These are phyloP conservation scores for Apotomis betuletana DNA, from an alignment of 2,888 invertebrate genomes.

Conservation along the genomic window DNA sequence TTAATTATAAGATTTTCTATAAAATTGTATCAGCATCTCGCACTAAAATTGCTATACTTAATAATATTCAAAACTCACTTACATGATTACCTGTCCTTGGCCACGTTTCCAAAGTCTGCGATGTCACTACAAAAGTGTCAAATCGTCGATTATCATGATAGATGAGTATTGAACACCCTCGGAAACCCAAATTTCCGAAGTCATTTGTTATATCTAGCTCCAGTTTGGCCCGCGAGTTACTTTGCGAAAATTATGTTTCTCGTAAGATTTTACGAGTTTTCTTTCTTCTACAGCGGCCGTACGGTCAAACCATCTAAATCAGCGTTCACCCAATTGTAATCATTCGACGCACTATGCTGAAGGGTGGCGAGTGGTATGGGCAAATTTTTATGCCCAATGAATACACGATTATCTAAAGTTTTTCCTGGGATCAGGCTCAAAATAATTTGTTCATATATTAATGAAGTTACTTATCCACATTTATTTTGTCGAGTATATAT, in stretches of 20 bases:
- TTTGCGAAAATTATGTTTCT: slow-evolving; percentile 17
- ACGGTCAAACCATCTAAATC: neutral
- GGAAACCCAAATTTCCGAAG: slow-evolving; percentile 38
- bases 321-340: neutral
- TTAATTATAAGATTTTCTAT: too few species aligned
- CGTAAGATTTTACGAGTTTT: slow-evolving; percentile 10
- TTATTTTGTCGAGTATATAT: neutral
- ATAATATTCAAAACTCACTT: neutral
- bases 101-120: slow-evolving; percentile 12
- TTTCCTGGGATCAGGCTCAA: too few species aligned
- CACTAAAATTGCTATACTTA: too few species aligned
- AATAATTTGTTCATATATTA: too few species aligned
- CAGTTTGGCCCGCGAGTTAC: slow-evolving; percentile 16
- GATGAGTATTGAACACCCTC: slow-evolving; percentile 26
- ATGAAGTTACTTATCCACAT: neutral
- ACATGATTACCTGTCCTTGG: neutral
- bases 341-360: too few species aligned
- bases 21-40: too few species aligned
- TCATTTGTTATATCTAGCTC: slow-evolving; percentile 31
- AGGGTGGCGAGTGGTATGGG: too few species aligned
- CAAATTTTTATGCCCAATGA: too few species aligned
- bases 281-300: neutral
- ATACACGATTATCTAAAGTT: too few species aligned
- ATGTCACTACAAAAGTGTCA: slow-evolving; percentile 32
- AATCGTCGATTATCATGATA: slow-evolving; percentile 37